Conservation (phyloP, 2,888 invertebrate genomes). For the Amphipyra berbera region DNA sequence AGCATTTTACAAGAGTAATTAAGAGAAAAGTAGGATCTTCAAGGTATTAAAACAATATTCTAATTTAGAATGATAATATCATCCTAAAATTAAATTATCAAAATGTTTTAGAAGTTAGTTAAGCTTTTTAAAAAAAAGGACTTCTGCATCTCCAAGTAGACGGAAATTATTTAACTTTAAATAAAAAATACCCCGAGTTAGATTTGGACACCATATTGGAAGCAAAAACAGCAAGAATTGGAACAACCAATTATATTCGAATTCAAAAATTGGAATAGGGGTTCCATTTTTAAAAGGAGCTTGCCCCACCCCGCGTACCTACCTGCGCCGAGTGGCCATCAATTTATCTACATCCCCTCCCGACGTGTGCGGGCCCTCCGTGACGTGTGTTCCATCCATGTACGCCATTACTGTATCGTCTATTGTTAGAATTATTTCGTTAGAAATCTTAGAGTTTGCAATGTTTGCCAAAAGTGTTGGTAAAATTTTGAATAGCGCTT, state of each 20-base stretch:
- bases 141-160: no score
- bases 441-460: slow-evolving; percentile 7
- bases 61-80: no score
- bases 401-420: slow-evolving; percentile 74
- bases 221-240: slow-evolving; percentile 9
- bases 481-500: not conserved
- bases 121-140: no score
- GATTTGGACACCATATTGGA: slow-evolving; percentile 19
- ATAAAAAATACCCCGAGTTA: not conserved
- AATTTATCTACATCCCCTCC: slow-evolving; percentile 79
- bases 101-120: no score
- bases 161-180: no score
- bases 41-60: no score
- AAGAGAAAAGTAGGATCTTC: slow-evolving; percentile 1
- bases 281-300: slow-evolving; percentile 71
- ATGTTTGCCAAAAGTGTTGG: slow-evolving; percentile 1
- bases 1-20: slow-evolving; percentile 6
- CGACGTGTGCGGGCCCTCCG: slow-evolving; percentile 71
- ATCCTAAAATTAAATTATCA: no score
- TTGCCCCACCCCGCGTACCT: slow-evolving; percentile 77
- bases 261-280: slow-evolving; percentile 53
- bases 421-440: slow-evolving; percentile 56
- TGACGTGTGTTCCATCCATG: slow-evolving; percentile 70
- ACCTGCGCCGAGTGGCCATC: slow-evolving; percentile 82
- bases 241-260: slow-evolving; percentile 57